Base-by-base conservation (phyloP, 2,888 invertebrate genomes). In the Volucella bombylans region DNA sequence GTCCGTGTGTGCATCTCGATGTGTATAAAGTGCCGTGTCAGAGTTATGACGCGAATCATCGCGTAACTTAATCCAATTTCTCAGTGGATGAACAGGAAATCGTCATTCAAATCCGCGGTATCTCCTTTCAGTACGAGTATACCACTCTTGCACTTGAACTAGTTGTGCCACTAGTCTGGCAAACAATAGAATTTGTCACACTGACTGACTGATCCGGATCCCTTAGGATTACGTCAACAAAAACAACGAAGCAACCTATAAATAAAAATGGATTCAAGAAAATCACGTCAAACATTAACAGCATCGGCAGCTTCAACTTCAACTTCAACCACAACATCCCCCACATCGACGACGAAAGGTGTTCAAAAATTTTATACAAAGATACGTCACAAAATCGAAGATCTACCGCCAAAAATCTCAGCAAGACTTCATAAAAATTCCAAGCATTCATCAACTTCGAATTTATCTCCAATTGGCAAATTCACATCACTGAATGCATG, bases 361-460 rank as follows among this genome's bases (percentile, higher is more conserved):
- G 89, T 90, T 43, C 90, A 89, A 55, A 90, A 89, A 79, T 89
- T 92, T 78, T 91, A 90, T 78, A 89, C 91, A 6, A 91, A 90
- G 87, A 90, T 92, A 80, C 90, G 91, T 2, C 91, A 92, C 82
- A 92, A 91, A 85, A 91, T 92, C 76, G 92, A 91, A 86, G 91
- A 91, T 88, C 87, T 92, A 6, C 90, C 90, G 49, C 91, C 92
- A 55, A 91, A 90, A 76, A 83, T 90, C 49, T 72, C 87, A 50
- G 89, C 90, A 8, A 91, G 90, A 77, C 88, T 91, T 8, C 90
- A 89, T 82, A 91, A 90, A 68, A 88, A 88, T 14, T 88, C 89
- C 68, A 90, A 90, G 47, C 90, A 90, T 65, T 89, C 90, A 3
- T 87, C 90, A 11, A 31, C 82, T 47, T 69, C 87, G 50, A 49